phyloP scores from a whole-genome alignment of 2,888 invertebrate genomes.

The Hemithea aestivaria region DNA sequence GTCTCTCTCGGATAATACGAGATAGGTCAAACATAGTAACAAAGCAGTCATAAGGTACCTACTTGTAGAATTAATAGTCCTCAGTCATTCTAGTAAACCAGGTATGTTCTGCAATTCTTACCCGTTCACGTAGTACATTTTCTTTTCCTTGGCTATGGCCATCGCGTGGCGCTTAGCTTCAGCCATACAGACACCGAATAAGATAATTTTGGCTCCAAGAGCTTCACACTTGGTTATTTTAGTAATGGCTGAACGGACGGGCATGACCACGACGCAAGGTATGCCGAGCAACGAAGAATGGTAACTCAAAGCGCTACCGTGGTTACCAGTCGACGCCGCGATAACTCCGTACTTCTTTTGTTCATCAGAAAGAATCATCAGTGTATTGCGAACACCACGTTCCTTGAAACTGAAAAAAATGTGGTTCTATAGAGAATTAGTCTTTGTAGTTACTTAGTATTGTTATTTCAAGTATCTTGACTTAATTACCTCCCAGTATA shows the following conservation, averaged over 20 bases:
- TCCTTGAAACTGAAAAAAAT: conserved; percentile 93
- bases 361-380: conserved; percentile 85
- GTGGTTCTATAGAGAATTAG: too few species aligned
- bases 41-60: too few species aligned
- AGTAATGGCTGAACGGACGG: conserved; percentile 91
- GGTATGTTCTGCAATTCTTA: too few species aligned
- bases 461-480: too few species aligned
- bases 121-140: conserved; percentile 92
- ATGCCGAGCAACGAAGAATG: conserved; percentile 85
- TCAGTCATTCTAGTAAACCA: too few species aligned
- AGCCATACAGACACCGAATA: conserved; percentile 86
- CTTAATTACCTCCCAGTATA: conserved; percentile 92
- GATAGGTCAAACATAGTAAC: too few species aligned
- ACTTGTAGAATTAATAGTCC: too few species aligned
- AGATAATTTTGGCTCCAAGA: conserved; percentile 88
- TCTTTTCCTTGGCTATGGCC: conserved; percentile 83
- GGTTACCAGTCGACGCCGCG: conserved; percentile 95
- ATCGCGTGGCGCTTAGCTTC: conserved; percentile 89
- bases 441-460: too few species aligned
- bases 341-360: conserved; percentile 89
- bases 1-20: too few species aligned
- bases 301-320: conserved; percentile 88
- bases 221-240: conserved; percentile 91
- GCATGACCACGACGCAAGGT: conserved; percentile 92
- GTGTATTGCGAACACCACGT: conserved; percentile 91